Base-by-base conservation (phyloP, 2,113 vertebrate species). In the Oncorhynchus nerka region DNA sequence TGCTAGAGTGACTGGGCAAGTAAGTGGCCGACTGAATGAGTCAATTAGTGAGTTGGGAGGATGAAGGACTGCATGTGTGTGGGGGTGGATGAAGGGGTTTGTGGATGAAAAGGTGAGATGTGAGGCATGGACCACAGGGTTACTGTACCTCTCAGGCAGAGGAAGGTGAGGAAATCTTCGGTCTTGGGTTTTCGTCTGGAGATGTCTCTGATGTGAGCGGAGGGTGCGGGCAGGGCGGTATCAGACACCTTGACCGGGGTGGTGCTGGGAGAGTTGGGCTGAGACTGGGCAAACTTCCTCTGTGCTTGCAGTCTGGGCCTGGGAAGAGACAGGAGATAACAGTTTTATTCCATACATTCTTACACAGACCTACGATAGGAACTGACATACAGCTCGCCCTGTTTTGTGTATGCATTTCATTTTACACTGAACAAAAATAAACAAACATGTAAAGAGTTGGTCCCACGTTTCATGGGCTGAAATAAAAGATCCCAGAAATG, bases 141-240 rank as follows among this genome's bases (percentile, higher is more conserved):
- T 6, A 62, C 69, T 82, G 86, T 94, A 99, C 98, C 98, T 97
- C 97, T 94, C 90, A 99, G 97, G 93, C 97, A 99, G 92, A 99
- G 96, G 93, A 99, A 99, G 73, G 97, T 99, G 87, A 99, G 97
- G 90, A 99, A 99, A 94, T 99, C 98, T 94, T 99, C 98, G 16
- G 98, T 99, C 93, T 99, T 99, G 91, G 98, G 98, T 89, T 98
- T 99, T 92, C 97, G 95, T 89, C 96, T 95, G 84, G 97, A 97
- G 93, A 99, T 95, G 93, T 99, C 97, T 84, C 96, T 96, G 85
- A 99, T 97, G 75, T 96, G 96, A 76, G 94, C 93, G 95, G 87
- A 2, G 87, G 86, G 0, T 87, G 84, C 89, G 87, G 96, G 95
- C 89, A 97, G 94, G 84, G 94, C 89, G 22, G 94, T 91, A 84